phyloP scores from a whole-genome alignment of 2,888 invertebrate species.

The Schizotus pectinicornis region DNA sequence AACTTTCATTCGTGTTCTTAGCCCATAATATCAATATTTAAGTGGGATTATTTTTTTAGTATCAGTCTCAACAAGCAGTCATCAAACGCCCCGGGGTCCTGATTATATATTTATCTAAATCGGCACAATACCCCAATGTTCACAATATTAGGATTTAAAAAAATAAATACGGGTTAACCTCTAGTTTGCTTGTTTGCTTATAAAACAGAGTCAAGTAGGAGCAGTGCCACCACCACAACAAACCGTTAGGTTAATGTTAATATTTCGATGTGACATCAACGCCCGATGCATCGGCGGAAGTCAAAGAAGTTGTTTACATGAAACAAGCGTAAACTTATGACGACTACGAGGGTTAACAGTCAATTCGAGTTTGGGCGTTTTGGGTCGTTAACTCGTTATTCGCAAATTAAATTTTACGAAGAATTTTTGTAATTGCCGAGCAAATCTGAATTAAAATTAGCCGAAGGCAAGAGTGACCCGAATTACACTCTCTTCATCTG shows the following conservation, averaged over 20 bases:
- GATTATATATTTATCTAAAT: conserved; percentile 42
- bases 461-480: too few species aligned
- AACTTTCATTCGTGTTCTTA: conserved; percentile 37
- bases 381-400: too few species aligned
- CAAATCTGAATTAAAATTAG: too few species aligned
- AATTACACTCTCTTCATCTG: too few species aligned
- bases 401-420: too few species aligned
- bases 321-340: not conserved
- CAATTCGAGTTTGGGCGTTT: too few species aligned
- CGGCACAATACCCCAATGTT: conserved; percentile 47
- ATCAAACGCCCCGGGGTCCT: conserved; percentile 39
- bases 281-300: conserved; percentile 21
- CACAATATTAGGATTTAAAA: conserved; percentile 49
- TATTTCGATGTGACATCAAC: conserved; percentile 32
- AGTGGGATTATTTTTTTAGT: conserved; percentile 45
- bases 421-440: too few species aligned
- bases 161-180: conserved; percentile 49
- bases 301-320: conserved; percentile 27
- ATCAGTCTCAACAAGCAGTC: conserved; percentile 45
- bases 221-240: conserved; percentile 27
- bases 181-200: conserved; percentile 46
- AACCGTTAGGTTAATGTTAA: conserved; percentile 31
- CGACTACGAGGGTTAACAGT: too few species aligned
- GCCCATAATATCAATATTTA: conserved; percentile 40
- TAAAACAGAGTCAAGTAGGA: conserved; percentile 38